A percentile compares a stretch with the other conserved stretches of the same genome.
phyloP scores from a whole-genome alignment of 1,140 invertebrate genomes.

The Nymphalis io region DNA sequence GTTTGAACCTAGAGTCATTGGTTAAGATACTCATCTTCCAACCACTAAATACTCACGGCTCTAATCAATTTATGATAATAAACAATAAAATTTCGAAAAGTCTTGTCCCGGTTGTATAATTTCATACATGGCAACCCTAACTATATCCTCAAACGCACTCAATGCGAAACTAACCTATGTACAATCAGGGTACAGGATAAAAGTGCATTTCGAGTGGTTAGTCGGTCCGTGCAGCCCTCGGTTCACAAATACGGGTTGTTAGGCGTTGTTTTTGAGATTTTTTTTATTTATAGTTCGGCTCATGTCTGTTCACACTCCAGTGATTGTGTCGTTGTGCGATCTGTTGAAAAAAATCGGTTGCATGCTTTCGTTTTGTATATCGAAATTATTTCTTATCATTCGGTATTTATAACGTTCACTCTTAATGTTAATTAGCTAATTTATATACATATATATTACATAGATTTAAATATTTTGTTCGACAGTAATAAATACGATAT shows the following conservation, averaged over 20 bases:
- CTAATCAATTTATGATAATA: no score
- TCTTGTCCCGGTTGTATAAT: not conserved
- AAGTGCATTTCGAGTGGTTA: slow-evolving; percentile 25
- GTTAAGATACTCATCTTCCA: no score
- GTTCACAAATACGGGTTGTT: slow-evolving; percentile 17
- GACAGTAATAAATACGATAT: no score
- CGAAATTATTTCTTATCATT: no score
- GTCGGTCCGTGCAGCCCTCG: slow-evolving; percentile 1
- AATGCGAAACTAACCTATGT: slow-evolving; percentile 4
- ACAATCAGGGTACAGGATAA: slow-evolving; percentile 18
- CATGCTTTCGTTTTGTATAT: not conserved
- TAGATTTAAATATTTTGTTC: no score
- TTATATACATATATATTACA: no score
- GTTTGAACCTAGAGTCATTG: no score
- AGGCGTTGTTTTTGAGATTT: slow-evolving; percentile 10
- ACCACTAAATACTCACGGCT: no score
- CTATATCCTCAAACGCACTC: not conserved
- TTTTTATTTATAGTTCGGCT: not conserved
- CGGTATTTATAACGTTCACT: no score
- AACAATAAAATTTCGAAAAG: no score
- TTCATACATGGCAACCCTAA: not conserved
- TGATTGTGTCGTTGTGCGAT: not conserved
- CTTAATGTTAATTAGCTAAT: no score
- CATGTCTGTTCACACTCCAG: not conserved
- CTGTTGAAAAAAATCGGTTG: not conserved